phyloP scores from a whole-genome alignment of 2,797 vertebrate species.

The Acridotheres tristis region DNA sequence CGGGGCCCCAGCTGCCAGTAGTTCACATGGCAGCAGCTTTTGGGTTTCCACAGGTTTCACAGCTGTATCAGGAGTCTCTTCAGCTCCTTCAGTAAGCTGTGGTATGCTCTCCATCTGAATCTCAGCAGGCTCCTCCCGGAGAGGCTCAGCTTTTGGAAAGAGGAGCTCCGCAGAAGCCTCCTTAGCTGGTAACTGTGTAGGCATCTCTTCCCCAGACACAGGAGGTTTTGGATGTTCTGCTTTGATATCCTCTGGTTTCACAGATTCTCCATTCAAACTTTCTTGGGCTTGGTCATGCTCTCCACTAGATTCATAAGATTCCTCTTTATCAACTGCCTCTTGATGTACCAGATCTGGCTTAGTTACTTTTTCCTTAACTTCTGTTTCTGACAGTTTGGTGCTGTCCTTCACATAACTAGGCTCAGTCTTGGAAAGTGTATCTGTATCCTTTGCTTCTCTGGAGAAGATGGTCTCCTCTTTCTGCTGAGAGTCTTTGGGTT shows the following conservation, averaged over 20 bases:
- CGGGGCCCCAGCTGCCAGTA: not conserved
- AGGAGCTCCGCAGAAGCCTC: conserved; percentile 30
- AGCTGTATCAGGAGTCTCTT: conserved; percentile 62
- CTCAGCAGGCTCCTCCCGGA: conserved; percentile 61
- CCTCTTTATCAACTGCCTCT: conserved; percentile 96
- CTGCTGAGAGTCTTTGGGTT: conserved; percentile 19
- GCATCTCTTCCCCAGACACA: conserved; percentile 43
- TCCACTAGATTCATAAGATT: conserved; percentile 90
- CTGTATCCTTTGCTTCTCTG: conserved; percentile 53
- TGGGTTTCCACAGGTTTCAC: conserved; percentile 62
- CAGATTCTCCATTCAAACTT: conserved; percentile 71
- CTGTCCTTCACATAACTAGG: conserved; percentile 59
- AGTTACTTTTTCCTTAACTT: conserved; percentile 92
- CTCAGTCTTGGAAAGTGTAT: conserved; percentile 44
- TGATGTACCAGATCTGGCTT: conserved; percentile 94
- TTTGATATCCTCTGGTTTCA: conserved; percentile 74
- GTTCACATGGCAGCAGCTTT: conserved; percentile 30
- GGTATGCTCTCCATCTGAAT: conserved; percentile 78
- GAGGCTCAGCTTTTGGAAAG: conserved; percentile 44
- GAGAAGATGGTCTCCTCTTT: conserved; percentile 39
- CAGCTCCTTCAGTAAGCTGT: conserved; percentile 75
- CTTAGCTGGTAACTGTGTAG: conserved; percentile 54
- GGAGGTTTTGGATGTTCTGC: conserved; percentile 61
- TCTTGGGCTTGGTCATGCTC: conserved; percentile 78
- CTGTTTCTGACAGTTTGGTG: conserved; percentile 73